Percentiles rank a stretch among this genome's conserved stretches.
Conservation (phyloP, 2,113 vertebrate species). For the Catagonus wagneri region DNA sequence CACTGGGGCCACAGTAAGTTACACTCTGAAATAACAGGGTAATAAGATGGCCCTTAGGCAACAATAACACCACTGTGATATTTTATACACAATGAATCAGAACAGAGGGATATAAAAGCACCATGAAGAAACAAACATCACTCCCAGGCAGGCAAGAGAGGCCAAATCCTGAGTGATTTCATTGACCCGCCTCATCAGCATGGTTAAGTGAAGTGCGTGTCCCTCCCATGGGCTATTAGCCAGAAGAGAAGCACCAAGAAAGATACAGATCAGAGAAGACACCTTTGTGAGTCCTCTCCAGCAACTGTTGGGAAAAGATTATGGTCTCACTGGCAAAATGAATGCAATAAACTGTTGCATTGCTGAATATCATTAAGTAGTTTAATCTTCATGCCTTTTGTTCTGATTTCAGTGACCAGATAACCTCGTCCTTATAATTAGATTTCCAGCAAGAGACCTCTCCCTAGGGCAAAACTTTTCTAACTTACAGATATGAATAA, state of each 20-base stretch:
- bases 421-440: slow-evolving; percentile 24
- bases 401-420: slow-evolving; percentile 5
- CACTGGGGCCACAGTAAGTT: neutral
- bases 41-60: neutral
- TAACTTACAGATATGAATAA: neutral
- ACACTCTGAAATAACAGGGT: neutral
- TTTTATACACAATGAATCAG: neutral
- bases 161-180: neutral
- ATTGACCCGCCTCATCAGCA: neutral
- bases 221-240: neutral
- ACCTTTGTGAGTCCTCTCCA: neutral
- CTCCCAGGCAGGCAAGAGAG: neutral
- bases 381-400: neutral
- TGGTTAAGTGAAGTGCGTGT: neutral
- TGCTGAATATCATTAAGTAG: neutral
- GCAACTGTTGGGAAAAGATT: neutral
- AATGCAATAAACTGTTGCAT: neutral
- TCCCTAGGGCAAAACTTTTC: neutral
- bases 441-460: neutral
- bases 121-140: neutral
- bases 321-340: neutral
- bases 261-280: neutral
- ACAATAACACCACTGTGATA: neutral
- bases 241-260: neutral
- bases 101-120: neutral